Conservation (phyloP, 2,797 vertebrate species). For the Urosaurus nigricauda region DNA sequence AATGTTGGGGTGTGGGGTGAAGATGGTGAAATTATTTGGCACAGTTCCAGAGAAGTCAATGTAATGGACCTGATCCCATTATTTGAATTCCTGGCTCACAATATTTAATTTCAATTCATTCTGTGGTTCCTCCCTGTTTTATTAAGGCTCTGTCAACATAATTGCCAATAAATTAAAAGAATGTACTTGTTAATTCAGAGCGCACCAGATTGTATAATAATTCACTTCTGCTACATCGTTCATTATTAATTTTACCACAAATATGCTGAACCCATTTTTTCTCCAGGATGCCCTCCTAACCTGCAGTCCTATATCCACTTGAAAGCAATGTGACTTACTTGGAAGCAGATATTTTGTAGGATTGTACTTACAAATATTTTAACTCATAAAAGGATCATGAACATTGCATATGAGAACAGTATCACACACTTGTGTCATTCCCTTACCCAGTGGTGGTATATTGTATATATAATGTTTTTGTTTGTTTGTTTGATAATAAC, state of each 20-base stretch:
- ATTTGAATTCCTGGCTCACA: constrained; percentile 19
- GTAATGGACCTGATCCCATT: neutral
- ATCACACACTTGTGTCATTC: neutral
- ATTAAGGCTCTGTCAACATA: constrained; percentile 27
- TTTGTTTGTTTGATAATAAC: too few species aligned
- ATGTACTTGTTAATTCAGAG: constrained; percentile 10
- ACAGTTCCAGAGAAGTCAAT: neutral
- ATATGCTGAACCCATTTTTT: neutral
- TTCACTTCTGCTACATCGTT: neutral
- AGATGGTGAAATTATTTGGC: neutral
- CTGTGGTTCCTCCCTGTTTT: neutral
- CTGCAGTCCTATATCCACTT: neutral
- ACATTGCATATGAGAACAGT: neutral
- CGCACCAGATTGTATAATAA: constrained; percentile 11
- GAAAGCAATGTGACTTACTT: neutral
- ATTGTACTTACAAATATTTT: neutral
- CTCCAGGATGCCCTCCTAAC: neutral
- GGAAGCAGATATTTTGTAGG: neutral
- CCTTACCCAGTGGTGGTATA: neutral
- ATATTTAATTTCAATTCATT: constrained; percentile 25
- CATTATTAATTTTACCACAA: neutral
- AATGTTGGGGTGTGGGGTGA: neutral
- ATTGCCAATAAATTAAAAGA: constrained; percentile 12
- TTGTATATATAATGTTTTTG: too few species aligned
- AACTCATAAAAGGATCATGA: neutral